Base-by-base conservation (phyloP, 2,797 vertebrate genomes). In the Enoplosus armatus region DNA sequence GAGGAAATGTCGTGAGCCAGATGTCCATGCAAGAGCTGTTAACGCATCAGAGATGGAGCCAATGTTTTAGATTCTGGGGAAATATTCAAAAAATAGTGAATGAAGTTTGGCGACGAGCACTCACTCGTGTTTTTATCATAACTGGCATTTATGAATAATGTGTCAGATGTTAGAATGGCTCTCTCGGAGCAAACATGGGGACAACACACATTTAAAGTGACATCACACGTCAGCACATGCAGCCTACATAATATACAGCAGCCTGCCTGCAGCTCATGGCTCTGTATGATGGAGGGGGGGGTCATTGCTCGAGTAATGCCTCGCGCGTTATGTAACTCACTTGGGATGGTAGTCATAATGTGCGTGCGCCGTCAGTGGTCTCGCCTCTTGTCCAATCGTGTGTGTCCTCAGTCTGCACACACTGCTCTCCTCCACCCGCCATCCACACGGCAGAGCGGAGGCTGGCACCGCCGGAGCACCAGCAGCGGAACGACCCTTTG, bases 261-360 rank as follows among this genome's bases (percentile, higher is more conserved):
- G n/a, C n/a, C 67, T 26, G 58, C 62, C 58, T 3, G 41, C 16
- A 70, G 41, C 47, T 6, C 27, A n/a, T 33, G 27, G 39, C n/a
- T 7, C 59, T 51, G n/a, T 45, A 35, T 3, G 62, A 11, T 50
- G 48, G 20, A 54, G 48, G 59, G 50, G 59, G 50, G 64, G 37
- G 27, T 58, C 63, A 33, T 48, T 68, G 87, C 90, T 94, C 92
- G 90, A 94, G 68, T 83, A 80, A 86, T 55, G 77, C 70, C 54
- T 74, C 61, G 0, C 66, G 58, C 39, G 80, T 95, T 95, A 94
- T 93, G 93, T 95, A 95, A 95, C 90, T 76, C 86, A 79, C 87
- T 79, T 41, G 84, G 72, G 87, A 79, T 78, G 90, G 69, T 26
- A 27, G 89, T 90, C 86, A 76, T 85, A 60, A 48, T 79, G 87